A percentile compares a stretch with the other conserved stretches of the same genome.
phyloP scores from a whole-genome alignment of 2,888 invertebrate genomes.

The Anaspis maculata region DNA sequence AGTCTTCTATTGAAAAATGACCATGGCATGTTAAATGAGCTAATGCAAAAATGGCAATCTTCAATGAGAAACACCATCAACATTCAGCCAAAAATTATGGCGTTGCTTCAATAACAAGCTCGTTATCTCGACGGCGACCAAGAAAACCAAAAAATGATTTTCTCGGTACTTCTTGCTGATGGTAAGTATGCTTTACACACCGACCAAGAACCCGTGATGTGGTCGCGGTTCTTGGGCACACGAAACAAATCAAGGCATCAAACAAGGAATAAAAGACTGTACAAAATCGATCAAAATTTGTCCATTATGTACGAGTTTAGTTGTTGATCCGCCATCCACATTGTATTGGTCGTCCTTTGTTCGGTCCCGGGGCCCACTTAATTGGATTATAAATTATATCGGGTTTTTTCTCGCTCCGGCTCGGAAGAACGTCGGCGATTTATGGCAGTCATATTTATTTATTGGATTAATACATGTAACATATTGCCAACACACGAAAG shows the following conservation, averaged over 20 bases:
- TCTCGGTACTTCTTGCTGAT: too few relatives aligned
- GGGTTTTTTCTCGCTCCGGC: constrained; percentile 27
- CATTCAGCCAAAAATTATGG: too few relatives aligned
- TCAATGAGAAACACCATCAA: too few relatives aligned
- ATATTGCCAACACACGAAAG: constrained; percentile 44
- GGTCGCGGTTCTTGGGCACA: too few relatives aligned
- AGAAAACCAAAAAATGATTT: too few relatives aligned
- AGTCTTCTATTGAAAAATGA: neutral
- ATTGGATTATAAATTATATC: constrained; percentile 44
- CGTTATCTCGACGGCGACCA: too few relatives aligned
- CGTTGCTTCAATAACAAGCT: too few relatives aligned
- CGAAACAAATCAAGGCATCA: too few relatives aligned
- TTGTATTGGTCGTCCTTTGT: constrained; percentile 28
- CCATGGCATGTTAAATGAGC: neutral
- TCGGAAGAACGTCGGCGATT: constrained; percentile 36
- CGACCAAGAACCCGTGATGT: too few relatives aligned
- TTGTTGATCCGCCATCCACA: constrained; percentile 17
- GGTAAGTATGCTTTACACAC: too few relatives aligned
- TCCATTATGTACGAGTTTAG: constrained; percentile 35
- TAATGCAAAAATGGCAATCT: neutral
- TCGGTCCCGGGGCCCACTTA: constrained; percentile 35
- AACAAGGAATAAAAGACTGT: too few relatives aligned
- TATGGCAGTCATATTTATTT: constrained; percentile 45
- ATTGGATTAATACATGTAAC: constrained; percentile 47
- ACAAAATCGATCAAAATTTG: too few relatives aligned